Evolutionary conservation across 2,113 vertebrate species (phyloP).

Genomic region (Protobothrops flavoviridis): DNA sequence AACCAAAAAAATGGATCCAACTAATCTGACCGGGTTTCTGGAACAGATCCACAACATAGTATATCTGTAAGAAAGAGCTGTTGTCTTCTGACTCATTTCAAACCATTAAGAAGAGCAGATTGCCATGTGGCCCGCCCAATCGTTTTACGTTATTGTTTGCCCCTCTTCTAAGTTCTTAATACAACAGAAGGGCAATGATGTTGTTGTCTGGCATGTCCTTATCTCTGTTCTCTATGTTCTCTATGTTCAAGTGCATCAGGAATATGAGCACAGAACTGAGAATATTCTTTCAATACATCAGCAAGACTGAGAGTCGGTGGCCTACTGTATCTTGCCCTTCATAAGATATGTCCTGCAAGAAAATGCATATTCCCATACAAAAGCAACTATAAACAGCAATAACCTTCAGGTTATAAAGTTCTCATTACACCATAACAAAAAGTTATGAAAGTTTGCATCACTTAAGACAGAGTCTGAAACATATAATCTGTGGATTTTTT

Average conservation of each 20-base stretch:
- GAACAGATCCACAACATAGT: conserved; percentile 41
- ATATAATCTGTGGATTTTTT: background rate
- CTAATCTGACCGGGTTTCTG: conserved; percentile 62
- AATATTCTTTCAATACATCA: background rate
- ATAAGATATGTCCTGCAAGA: background rate
- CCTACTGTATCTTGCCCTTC: background rate
- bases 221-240: background rate
- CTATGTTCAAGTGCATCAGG: background rate
- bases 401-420: background rate
- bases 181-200: background rate
- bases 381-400: background rate
- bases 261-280: background rate
- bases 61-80: conserved; percentile 57
- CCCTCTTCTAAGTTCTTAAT: background rate
- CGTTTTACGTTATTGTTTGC: no score
- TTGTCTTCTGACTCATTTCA: conserved; percentile 58
- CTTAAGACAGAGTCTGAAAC: background rate
- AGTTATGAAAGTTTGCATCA: background rate
- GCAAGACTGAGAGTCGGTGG: background rate
- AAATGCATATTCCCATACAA: background rate
- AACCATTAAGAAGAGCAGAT: conserved; percentile 17
- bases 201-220: no score
- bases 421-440: background rate
- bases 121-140: background rate
- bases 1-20: conserved; percentile 66